Evolutionary conservation across 2,113 vertebrate genomes (phyloP).

Genomic region (Pachyramphus minor): DNA sequence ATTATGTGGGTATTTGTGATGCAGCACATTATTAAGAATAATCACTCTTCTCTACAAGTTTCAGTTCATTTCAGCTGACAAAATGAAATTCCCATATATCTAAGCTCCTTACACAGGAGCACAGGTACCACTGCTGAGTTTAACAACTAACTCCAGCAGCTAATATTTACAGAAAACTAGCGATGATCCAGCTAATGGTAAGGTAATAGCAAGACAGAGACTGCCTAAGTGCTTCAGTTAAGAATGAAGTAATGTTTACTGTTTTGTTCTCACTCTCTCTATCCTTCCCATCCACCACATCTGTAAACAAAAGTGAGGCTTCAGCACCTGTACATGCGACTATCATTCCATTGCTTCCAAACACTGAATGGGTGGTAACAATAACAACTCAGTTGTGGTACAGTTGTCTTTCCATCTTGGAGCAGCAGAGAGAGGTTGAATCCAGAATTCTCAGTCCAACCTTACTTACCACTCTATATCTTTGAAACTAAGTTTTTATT

Average conservation of each 20-base stretch:
- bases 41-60: not conserved
- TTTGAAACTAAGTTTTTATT: not conserved
- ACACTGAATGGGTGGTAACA: rapidly evolving
- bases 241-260: not conserved
- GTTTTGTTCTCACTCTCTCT: not conserved
- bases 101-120: not conserved
- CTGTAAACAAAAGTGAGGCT: not conserved
- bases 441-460: not conserved
- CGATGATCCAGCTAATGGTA: not conserved
- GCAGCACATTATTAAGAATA: not conserved
- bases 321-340: not conserved
- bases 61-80: not conserved
- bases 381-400: not conserved
- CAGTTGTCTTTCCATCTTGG: not conserved
- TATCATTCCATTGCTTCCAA: not conserved
- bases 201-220: not conserved
- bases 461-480: not conserved
- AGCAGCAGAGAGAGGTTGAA: not conserved
- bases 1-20: not conserved
- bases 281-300: not conserved
- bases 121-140: not conserved
- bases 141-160: not conserved
- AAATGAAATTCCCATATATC: not conserved
- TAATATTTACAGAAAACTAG: not conserved
- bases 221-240: not conserved